A percentile compares a stretch with the other conserved stretches of the same genome.
These are phyloP conservation scores for Choristoneura rosaceana DNA, from an alignment of 2,888 invertebrate genomes.

Conservation along the genomic window DNA sequence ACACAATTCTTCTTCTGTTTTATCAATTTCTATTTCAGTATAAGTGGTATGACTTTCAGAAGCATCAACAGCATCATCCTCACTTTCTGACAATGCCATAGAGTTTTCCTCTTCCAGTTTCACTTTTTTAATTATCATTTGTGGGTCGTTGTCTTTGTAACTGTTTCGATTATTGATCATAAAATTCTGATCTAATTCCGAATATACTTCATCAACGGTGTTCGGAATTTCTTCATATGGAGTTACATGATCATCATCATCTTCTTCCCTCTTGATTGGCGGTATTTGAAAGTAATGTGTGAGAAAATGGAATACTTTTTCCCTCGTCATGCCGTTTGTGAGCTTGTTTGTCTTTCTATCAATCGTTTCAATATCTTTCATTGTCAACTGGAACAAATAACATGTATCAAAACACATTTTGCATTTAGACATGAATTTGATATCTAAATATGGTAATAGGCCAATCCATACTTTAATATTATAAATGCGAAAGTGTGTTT, in stretches of 20 bases:
- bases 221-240: too few relatives aligned
- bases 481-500: too few relatives aligned
- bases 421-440: too few relatives aligned
- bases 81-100: neutral
- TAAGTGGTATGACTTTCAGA: too few relatives aligned
- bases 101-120: neutral
- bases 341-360: neutral
- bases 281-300: neutral
- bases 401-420: neutral
- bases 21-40: too few relatives aligned
- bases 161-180: neutral
- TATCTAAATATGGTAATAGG: too few relatives aligned
- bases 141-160: neutral
- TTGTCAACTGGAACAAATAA: conserved; percentile 2
- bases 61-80: neutral
- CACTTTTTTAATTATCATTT: neutral
- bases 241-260: neutral
- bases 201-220: neutral
- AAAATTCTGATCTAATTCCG: neutral
- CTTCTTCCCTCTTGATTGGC: neutral
- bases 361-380: neutral
- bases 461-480: too few relatives aligned
- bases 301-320: neutral
- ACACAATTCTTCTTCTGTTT: too few relatives aligned
- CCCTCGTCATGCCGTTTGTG: neutral